Conservation (phyloP, 1,140 invertebrate species). For the Drosophila grimshawi region DNA sequence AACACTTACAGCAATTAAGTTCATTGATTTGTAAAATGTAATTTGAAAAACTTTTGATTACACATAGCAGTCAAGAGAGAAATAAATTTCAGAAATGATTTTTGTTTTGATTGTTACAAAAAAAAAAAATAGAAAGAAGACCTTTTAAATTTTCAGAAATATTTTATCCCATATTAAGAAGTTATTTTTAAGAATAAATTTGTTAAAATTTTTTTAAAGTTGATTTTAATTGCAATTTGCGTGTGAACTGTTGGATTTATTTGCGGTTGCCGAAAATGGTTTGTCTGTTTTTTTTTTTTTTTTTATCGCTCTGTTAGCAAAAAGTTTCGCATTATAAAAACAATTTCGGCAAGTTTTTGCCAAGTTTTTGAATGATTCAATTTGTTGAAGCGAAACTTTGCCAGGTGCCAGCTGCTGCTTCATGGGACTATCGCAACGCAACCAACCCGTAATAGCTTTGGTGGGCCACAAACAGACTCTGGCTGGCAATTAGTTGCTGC, state of each 20-base stretch:
- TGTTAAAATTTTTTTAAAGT: too few species aligned
- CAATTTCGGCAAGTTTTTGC: conserved; percentile 65
- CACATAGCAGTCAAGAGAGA: too few species aligned
- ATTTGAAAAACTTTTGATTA: too few species aligned
- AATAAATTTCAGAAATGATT: too few species aligned
- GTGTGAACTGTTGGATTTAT: conserved; percentile 66
- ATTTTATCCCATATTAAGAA: too few species aligned
- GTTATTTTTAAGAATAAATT: too few species aligned
- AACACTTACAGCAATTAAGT: too few species aligned
- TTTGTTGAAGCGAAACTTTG: conserved; percentile 65
- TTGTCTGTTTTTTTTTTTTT: conserved; percentile 15
- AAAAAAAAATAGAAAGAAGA: too few species aligned
- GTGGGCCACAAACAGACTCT: conserved; percentile 37
- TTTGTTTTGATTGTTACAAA: too few species aligned
- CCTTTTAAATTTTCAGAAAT: too few species aligned
- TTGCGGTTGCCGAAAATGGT: conserved; percentile 61
- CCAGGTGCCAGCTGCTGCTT: conserved; percentile 51
- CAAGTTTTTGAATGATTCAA: conserved; percentile 73
- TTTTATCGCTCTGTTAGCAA: conserved; percentile 53
- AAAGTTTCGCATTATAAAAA: conserved; percentile 72
- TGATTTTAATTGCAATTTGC: conserved; percentile 6
- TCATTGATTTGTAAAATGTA: too few species aligned
- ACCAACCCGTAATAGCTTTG: conserved; percentile 41
- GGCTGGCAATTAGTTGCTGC: conserved; percentile 44
- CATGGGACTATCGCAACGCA: conserved; percentile 14